phyloP scores from a whole-genome alignment of 2,888 invertebrate species.

The Gryllus longicercus region DNA sequence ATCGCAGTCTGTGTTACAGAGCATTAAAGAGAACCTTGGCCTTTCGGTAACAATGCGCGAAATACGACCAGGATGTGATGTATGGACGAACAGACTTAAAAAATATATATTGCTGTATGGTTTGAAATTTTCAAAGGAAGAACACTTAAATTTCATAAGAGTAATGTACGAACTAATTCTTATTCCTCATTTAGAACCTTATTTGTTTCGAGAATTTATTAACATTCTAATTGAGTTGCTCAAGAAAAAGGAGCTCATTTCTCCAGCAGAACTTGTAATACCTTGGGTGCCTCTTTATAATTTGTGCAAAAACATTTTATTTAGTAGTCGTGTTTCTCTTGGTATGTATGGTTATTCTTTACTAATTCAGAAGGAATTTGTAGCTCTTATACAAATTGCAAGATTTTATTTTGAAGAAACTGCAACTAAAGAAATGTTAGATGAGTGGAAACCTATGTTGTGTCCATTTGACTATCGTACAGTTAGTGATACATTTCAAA shows the following conservation, averaged over 20 bases:
- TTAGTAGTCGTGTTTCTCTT: constrained; percentile 50
- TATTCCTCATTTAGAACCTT: constrained; percentile 73
- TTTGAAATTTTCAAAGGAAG: constrained; percentile 82
- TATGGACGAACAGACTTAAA: constrained; percentile 72
- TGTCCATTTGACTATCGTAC: constrained; percentile 66
- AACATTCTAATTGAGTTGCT: constrained; percentile 65
- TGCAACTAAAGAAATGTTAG: constrained; percentile 82
- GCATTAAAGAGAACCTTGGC: constrained; percentile 77
- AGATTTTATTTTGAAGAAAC: constrained; percentile 58
- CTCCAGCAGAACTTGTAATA: constrained; percentile 73
- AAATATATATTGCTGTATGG: constrained; percentile 83
- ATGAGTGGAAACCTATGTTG: constrained; percentile 73
- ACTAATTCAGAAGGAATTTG: constrained; percentile 42
- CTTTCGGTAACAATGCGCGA: constrained; percentile 74
- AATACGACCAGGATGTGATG: constrained; percentile 69
- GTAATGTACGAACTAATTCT: constrained; percentile 72
- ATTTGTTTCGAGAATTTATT: constrained; percentile 67
- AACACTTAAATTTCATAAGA: constrained; percentile 78
- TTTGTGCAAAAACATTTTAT: constrained; percentile 58
- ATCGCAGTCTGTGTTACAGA: constrained; percentile 62
- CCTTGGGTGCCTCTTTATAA: constrained; percentile 84
- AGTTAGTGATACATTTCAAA: constrained; percentile 54
- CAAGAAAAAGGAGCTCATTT: constrained; percentile 71
- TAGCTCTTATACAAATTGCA: constrained; percentile 41
- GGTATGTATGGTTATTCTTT: constrained; percentile 58